A percentile compares a stretch with the other conserved stretches of the same genome.
Evolutionary conservation across 2,113 vertebrate genomes (phyloP).

Genomic region (Etheostoma cragini): DNA sequence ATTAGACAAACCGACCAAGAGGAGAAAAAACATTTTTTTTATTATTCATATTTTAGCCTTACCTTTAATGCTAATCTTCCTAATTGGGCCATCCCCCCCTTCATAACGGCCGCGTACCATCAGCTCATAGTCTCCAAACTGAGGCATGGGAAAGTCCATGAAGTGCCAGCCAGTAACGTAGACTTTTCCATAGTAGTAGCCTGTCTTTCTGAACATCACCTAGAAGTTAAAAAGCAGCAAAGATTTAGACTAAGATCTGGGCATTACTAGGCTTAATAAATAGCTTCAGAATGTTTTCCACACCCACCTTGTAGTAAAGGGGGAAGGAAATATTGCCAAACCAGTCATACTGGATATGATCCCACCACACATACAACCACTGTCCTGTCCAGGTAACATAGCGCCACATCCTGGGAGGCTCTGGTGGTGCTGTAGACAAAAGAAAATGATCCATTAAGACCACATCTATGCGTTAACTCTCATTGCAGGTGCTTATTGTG

Average conservation of each 20-base stretch:
- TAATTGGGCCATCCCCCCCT: constrained; percentile 95
- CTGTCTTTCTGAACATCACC: constrained; percentile 94
- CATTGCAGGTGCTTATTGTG: background rate
- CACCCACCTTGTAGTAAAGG: constrained; percentile 78
- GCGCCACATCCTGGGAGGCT: constrained; percentile 91
- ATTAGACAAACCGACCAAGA: background rate
- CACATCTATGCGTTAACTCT: background rate
- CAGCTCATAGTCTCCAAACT: constrained; percentile 91
- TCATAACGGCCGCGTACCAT: constrained; percentile 96
- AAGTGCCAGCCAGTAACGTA: constrained; percentile 95
- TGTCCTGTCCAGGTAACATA: constrained; percentile 87
- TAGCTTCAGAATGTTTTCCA: background rate
- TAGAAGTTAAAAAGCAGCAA: constrained; percentile 53
- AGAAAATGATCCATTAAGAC: background rate
- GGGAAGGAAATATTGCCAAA: constrained; percentile 81
- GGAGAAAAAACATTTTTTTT: background rate
- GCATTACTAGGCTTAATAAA: background rate
- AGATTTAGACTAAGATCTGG: background rate
- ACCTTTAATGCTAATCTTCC: constrained; percentile 91
- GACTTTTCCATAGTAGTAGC: constrained; percentile 92
- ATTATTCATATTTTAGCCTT: constrained; percentile 8
- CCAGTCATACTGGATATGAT: constrained; percentile 91
- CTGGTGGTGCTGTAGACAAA: constrained; percentile 90
- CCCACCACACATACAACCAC: constrained; percentile 95
- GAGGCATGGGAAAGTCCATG: constrained; percentile 94